A percentile compares a stretch with the other conserved stretches of the same genome.
Conservation (phyloP, 2,888 invertebrate genomes). For the Antitype chi region DNA sequence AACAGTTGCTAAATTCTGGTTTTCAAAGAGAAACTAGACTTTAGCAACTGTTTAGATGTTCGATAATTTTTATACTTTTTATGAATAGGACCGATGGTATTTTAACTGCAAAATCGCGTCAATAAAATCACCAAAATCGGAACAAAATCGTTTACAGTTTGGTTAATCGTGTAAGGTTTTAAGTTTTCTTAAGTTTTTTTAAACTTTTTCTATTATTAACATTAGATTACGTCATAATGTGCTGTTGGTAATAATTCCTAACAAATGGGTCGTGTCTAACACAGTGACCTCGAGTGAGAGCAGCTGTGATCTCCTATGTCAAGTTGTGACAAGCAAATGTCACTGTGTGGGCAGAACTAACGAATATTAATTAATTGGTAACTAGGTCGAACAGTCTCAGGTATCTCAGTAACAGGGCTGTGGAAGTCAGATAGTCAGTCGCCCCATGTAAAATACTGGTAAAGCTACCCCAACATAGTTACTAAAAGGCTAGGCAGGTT, state of each 20-base stretch:
- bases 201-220: background rate
- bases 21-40: no score
- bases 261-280: background rate
- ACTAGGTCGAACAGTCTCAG: slow-evolving; percentile 11
- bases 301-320: slow-evolving; percentile 17
- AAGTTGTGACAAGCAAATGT: slow-evolving; percentile 19
- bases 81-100: no score
- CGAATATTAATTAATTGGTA: slow-evolving; percentile 35
- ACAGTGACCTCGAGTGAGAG: background rate
- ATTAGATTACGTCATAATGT: background rate
- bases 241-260: background rate
- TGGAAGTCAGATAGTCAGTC: no score
- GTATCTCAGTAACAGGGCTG: background rate
- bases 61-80: no score
- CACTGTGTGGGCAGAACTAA: background rate
- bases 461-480: no score
- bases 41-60: no score
- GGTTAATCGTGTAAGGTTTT: no score
- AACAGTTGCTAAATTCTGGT: no score
- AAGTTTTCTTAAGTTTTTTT: no score
- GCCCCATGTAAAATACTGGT: background rate
- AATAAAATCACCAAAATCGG: no score
- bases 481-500: background rate
- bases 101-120: no score
- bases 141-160: no score